Evolutionary conservation across 2,113 vertebrate species (phyloP), one percentile per base, ranked within the genome.

Genomic region (Speoplatyrhinus poulsoni): DNA sequence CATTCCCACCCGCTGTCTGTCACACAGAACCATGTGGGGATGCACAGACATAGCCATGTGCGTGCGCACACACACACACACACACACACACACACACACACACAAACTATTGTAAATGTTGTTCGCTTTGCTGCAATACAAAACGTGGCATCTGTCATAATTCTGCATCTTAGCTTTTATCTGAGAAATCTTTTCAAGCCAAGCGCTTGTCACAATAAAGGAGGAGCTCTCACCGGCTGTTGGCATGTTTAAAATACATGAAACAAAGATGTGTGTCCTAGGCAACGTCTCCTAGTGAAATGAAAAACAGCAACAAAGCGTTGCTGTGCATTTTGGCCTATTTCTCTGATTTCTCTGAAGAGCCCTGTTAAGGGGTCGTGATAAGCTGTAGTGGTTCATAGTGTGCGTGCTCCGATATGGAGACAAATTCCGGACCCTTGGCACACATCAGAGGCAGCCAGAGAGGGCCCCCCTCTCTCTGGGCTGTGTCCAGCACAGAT

Each of bases 401-500:
- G 19, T 9, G 26, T 11, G 10, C 12, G 33, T 5, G 49, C 47
- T 55, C 54, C 57, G 46, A 49, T 36, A 54, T 59, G 52, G 47
- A 67, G 60, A 56, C 60, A 71, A 49, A 62, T 72, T 11, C 50
- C 68, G 65, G 61, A 65, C 47, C 60, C 12, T 26, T 16, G 63
- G 12, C 74, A 56, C 48, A 63, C n/a, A 55, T 48, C 55, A 67
- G 26, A 69, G 48, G 49, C 50, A 56, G 48, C 52, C 41, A 60
- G 63, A 74, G 58, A 70, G n/a, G 62, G 62, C 66, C 61, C 67
- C 48, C 71, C 75, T 19, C 56, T 46, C 54, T 67, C 41, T 80
- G 73, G 77, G 77, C 67, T 66, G 58, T 26, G 33, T 79, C 70
- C 84, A 83, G 46, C 71, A 62, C 75, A 80, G 81, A 85, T 85